Evolutionary conservation across 2,888 invertebrate genomes (phyloP).

Genomic region (Drosophila cognata): DNA sequence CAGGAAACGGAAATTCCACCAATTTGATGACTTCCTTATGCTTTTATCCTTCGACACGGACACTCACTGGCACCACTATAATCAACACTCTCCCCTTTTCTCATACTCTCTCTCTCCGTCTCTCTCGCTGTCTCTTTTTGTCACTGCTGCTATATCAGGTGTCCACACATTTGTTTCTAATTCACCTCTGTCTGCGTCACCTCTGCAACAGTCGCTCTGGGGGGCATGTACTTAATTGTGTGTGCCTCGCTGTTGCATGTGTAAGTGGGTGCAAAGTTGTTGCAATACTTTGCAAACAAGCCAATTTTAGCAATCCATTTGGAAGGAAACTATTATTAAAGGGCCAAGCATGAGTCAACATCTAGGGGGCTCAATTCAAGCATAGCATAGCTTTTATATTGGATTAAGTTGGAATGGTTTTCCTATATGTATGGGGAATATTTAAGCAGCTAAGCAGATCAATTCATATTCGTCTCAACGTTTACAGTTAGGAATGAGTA

Average conservation of each 20-base stretch:
- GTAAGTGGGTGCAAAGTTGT: conserved; percentile 19
- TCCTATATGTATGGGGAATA: not conserved
- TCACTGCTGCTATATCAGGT: not conserved
- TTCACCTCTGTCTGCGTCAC: not conserved
- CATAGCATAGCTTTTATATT: not conserved
- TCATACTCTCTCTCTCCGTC: not conserved
- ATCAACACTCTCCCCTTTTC: not conserved
- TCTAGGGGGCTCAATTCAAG: not conserved
- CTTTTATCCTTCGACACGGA: conserved; percentile 25
- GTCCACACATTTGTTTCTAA: conserved; percentile 1
- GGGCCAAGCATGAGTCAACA: not conserved
- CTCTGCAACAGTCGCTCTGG: conserved; percentile 2
- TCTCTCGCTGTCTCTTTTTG: not conserved
- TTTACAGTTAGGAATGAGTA: not conserved
- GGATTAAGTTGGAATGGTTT: not conserved
- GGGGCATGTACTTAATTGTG: conserved; percentile 22
- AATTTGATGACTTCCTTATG: conserved; percentile 55
- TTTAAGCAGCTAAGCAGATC: not conserved
- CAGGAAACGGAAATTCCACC: conserved; percentile 57
- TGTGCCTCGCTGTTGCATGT: conserved; percentile 41
- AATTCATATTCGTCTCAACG: not conserved
- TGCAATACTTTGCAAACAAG: conserved; percentile 23
- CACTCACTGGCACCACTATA: conserved; percentile 7
- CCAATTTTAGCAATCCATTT: conserved; percentile 21
- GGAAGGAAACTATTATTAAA: conserved; percentile 3